These are phyloP conservation scores for Junonia oenone DNA, from an alignment of 2,888 invertebrate species.

Conservation along the genomic window DNA sequence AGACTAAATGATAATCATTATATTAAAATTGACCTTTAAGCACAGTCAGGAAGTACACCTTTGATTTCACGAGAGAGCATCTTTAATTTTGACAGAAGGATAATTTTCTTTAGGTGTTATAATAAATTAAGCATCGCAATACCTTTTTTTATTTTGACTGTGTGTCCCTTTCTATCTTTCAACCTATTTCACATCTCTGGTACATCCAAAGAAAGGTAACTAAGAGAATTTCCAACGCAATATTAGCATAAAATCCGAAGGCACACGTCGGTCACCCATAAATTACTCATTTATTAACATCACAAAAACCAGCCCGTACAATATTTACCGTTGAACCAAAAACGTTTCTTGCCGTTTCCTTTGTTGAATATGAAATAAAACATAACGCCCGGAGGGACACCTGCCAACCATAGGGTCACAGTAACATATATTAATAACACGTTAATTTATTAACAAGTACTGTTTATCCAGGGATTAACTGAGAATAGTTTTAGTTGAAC, in stretches of 20 bases:
- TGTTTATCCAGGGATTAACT: conserved; percentile 79
- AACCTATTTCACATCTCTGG: not conserved
- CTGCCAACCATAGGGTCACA: conserved; percentile 69
- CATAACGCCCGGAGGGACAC: conserved; percentile 65
- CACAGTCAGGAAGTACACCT: no score
- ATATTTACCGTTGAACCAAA: conserved; percentile 69
- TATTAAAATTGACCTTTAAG: no score
- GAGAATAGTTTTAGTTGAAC: conserved; percentile 79
- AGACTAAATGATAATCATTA: no score
- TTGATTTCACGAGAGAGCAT: no score
- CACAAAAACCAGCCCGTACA: conserved; percentile 62
- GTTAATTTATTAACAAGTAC: conserved; percentile 78
- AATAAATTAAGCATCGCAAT: not conserved
- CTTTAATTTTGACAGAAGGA: no score
- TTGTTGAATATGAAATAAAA: conserved; percentile 64
- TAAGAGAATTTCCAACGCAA: conserved; percentile 25
- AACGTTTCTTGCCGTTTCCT: conserved; percentile 68
- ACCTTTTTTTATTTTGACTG: not conserved
- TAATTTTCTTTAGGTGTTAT: no score
- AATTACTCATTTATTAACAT: conserved; percentile 60
- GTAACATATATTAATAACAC: conserved; percentile 78
- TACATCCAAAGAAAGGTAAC: conserved; percentile 16
- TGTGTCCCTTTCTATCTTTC: not conserved
- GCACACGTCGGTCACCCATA: conserved; percentile 46
- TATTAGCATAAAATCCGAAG: conserved; percentile 42